Base-by-base conservation (phyloP, 2,888 invertebrate genomes). In the Octonoba sinensis region DNA sequence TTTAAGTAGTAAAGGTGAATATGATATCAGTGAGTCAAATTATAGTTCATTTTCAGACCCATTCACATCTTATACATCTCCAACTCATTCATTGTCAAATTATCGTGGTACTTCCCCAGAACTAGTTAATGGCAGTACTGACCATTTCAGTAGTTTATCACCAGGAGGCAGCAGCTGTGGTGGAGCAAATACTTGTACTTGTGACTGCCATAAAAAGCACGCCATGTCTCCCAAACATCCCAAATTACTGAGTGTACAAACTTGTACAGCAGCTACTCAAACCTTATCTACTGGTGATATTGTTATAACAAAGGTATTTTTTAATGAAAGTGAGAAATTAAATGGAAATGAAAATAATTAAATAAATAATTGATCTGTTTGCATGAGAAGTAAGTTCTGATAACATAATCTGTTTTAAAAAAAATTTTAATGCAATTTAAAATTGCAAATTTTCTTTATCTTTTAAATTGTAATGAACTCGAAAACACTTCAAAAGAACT, bases 231-330 rank as follows among this genome's bases (percentile, higher is more conserved):
- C 82, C 18, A 69, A 59, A 62, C 66, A 67, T 60, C 20, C 54
- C n/a, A 72, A 67, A 67, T 87, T 84, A 16, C 73, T 12, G 71
- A 84, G 72, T 84, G 89, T 89, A 87, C 89, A 90, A 85, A 84
- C 87, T 13, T 92, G 92, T 86, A 91, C 92, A 82, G 93, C 92
- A 47, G 93, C 85, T 51, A 86, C 93, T 79, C 96, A 96, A 89
- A 96, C 96, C 1, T 90, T 95, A 64, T 95, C 95, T 88, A 96
- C 96, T 20, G 96, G 96, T 67, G 96, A 96, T 88, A 94, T 96
- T 87, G 96, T 96, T 73, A 95, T 96, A 86, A 96, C 87, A 24
- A 86, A 85, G 77, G 86, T 87, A 16, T 86, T 79, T 81, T 86
- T 84, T 76, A 77, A 82, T 70, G 84, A 82, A 24, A 77, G 65